A percentile compares a stretch with the other conserved stretches of the same genome.
phyloP scores from a whole-genome alignment of 2,113 vertebrate species.

The Eupsittula cactorum region DNA sequence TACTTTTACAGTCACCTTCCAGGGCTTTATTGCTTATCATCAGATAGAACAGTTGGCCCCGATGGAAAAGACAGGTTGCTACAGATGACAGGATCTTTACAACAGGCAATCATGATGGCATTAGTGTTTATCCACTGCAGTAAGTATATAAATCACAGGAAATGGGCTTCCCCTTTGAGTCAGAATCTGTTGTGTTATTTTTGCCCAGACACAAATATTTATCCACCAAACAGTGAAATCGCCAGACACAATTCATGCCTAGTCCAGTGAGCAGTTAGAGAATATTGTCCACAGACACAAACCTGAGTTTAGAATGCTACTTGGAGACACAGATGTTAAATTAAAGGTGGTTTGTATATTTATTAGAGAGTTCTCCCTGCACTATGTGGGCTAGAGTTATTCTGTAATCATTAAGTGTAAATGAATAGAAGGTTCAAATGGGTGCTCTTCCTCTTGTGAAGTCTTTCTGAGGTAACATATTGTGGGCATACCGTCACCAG shows the following conservation, averaged over 20 bases:
- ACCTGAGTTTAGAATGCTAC: neutral
- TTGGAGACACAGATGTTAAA: neutral
- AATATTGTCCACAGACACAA: neutral
- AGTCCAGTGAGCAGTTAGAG: neutral
- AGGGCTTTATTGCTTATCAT: neutral
- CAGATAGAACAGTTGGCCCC: conserved; percentile 6
- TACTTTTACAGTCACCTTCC: conserved; percentile 11
- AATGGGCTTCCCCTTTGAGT: conserved; percentile 52
- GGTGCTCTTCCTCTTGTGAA: neutral
- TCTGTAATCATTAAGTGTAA: neutral
- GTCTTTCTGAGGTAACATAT: neutral
- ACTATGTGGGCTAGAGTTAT: neutral
- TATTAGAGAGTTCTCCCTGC: neutral
- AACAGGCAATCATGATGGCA: conserved; percentile 12
- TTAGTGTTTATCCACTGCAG: conserved; percentile 49
- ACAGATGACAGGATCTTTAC: conserved; percentile 38
- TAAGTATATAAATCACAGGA: conserved; percentile 59
- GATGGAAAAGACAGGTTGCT: conserved; percentile 18
- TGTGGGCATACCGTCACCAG: fast-evolving
- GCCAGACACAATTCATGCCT: neutral
- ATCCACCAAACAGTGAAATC: neutral
- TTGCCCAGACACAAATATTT: conserved; percentile 30
- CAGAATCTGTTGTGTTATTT: conserved; percentile 20
- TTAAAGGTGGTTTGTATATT: neutral
- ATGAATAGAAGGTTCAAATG: neutral